Percentiles rank a stretch among this genome's conserved stretches.
phyloP scores from a whole-genome alignment of 64 coral and sea anemone species.

The Pocillopora damicornis region DNA sequence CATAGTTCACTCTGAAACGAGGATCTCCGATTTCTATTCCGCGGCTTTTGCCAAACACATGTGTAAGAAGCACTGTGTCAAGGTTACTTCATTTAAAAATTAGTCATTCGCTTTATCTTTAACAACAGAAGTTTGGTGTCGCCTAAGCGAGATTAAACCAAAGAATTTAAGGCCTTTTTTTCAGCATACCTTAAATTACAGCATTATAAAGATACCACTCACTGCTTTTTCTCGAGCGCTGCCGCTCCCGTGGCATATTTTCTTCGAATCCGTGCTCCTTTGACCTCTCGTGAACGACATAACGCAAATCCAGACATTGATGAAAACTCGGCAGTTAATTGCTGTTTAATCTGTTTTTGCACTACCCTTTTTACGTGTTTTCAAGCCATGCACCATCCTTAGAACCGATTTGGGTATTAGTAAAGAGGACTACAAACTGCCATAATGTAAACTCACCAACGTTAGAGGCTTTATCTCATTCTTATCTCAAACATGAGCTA shows the following conservation, averaged over 20 bases:
- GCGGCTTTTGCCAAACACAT: not conserved
- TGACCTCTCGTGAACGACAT: slow-evolving; percentile 22
- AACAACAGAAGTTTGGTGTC: not conserved
- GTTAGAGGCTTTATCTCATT: not conserved
- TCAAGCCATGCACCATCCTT: not conserved
- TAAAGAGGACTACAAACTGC: not conserved
- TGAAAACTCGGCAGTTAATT: not conserved
- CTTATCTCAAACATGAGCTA: not conserved
- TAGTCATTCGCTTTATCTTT: not conserved
- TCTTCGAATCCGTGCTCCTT: slow-evolving; percentile 26
- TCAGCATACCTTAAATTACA: slow-evolving; percentile 20
- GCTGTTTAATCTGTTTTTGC: not conserved
- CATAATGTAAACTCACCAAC: slow-evolving; percentile 17
- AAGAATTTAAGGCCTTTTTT: not conserved
- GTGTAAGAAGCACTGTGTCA: not conserved
- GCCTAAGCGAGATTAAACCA: not conserved
- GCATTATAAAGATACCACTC: not conserved
- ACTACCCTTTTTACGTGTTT: not conserved
- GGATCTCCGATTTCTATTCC: not conserved
- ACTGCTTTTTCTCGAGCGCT: not conserved
- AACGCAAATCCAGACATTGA: not conserved
- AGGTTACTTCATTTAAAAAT: not conserved
- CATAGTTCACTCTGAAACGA: not conserved
- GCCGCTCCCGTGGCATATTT: not conserved
- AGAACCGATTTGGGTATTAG: not conserved